phyloP scores from a whole-genome alignment of 1,140 invertebrate species.

The Pomacea maculata region DNA sequence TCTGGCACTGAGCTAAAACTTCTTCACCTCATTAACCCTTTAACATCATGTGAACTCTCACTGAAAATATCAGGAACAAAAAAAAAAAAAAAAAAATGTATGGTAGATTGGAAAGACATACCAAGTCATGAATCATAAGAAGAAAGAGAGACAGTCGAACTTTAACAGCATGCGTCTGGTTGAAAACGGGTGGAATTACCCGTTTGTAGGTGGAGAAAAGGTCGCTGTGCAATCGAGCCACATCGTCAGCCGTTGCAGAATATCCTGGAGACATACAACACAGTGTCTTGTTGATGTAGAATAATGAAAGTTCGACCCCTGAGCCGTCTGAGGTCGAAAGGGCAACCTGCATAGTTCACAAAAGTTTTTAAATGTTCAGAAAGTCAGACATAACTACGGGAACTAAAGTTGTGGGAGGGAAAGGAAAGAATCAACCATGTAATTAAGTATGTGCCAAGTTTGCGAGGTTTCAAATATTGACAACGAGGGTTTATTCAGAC shows the following conservation, averaged over 20 bases:
- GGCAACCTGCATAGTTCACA: background rate
- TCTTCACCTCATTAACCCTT: too few species aligned
- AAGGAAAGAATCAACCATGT: background rate
- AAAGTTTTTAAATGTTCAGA: background rate
- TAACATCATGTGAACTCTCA: too few species aligned
- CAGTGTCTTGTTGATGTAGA: background rate
- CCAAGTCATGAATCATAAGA: slow-evolving; percentile 52
- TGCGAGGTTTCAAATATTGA: too few species aligned
- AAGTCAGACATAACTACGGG: too few species aligned
- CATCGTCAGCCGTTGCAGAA: slow-evolving; percentile 38
- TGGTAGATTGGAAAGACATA: slow-evolving; percentile 18
- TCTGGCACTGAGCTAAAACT: too few species aligned
- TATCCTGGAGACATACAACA: slow-evolving; percentile 28
- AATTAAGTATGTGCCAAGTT: background rate
- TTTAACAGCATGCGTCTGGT: slow-evolving; percentile 39
- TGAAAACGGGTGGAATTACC: slow-evolving; percentile 42
- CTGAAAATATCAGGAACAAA: background rate
- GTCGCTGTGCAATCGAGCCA: slow-evolving; percentile 34
- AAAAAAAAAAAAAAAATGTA: background rate
- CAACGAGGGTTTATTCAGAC: too few species aligned
- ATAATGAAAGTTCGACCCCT: too few species aligned
- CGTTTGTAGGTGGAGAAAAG: slow-evolving; percentile 44
- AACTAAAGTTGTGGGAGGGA: background rate
- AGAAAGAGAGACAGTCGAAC: slow-evolving; percentile 46
- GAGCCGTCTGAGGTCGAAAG: background rate